These are phyloP conservation scores for Margaritifera margaritifera DNA, from an alignment of 2,888 invertebrate species.

Conservation along the genomic window DNA sequence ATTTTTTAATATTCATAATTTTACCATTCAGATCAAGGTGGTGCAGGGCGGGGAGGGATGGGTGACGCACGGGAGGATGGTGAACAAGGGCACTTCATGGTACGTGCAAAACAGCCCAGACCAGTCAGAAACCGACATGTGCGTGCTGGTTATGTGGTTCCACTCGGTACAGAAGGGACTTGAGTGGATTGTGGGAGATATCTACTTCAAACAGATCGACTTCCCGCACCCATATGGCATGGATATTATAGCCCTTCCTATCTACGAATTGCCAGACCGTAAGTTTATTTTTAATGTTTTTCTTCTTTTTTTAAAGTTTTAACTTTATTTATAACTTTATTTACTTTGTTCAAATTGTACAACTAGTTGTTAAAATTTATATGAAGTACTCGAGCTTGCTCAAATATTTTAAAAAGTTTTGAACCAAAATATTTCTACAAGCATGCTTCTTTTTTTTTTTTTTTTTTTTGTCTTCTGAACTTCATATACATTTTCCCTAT, in stretches of 20 bases:
- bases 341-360: no score
- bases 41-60: constrained; percentile 36
- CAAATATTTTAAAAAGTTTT: no score
- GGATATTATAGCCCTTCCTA: constrained; percentile 33
- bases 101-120: constrained; percentile 22
- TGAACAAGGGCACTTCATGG: constrained; percentile 22
- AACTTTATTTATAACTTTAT: no score
- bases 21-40: constrained; percentile 16
- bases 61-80: constrained; percentile 34
- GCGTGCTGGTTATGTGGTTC: constrained; percentile 35
- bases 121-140: constrained; percentile 18
- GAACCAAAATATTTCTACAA: no score
- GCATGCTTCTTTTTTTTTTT: no score
- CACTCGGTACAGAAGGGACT: constrained; percentile 32
- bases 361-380: no score
- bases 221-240: constrained; percentile 39
- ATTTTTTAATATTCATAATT: no score
- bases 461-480: no score
- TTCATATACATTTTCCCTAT: no score
- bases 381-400: no score
- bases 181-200: constrained; percentile 46
- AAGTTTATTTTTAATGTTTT: no score
- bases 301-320: no score
- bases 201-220: constrained; percentile 50
- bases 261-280: constrained; percentile 6